Evolutionary conservation across 2,797 vertebrate species (phyloP), one percentile per base, ranked within the genome.

Genomic region (Crax fasciolata): DNA sequence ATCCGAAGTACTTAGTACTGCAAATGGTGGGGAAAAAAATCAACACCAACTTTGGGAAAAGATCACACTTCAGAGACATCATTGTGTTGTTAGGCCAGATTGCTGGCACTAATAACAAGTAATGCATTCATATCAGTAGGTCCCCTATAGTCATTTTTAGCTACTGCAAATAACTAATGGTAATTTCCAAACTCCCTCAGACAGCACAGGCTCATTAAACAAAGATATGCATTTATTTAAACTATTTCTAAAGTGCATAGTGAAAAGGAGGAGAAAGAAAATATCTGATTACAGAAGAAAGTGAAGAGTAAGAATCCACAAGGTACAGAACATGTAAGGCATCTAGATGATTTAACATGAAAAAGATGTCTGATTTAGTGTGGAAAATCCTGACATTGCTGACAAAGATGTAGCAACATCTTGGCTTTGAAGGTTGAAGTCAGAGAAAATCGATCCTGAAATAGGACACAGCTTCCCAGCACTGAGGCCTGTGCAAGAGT

Each of bases 391-490:
- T 90, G 90, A 62, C 74, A 12, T 49, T 4, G 66, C 85, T 93
- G 88, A 87, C 49, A 84, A 84, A 84, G 92, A 65, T 65, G 57
- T 67, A 93, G 82, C 75, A 61, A 32, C 66, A 92, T 32, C 78
- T 68, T 25, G 1, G 27, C 58, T 94, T 75, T 70, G 73, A 93
- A 94, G 58, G 88, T 6, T 49, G 15, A 72, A 92, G 28, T 43
- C 65, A 58, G 79, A 72, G 54, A 71, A 91, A 91, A 92, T 94
- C 82, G 80, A 61, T 93, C 65, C 52, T 91, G 86, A 93, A 89
- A 51, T 71, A 76, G 0, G 0, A 39, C 76, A 71, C 52, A 30
- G 78, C 81, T 94, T 92, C 77, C 77, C 24, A n/a, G 66, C 63
- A 41, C 46, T 0, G 13, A 41, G 71, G 16, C 30, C 20, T 58